Conservation (phyloP, 2,888 invertebrate species). For the Parasteatoda lunata region DNA sequence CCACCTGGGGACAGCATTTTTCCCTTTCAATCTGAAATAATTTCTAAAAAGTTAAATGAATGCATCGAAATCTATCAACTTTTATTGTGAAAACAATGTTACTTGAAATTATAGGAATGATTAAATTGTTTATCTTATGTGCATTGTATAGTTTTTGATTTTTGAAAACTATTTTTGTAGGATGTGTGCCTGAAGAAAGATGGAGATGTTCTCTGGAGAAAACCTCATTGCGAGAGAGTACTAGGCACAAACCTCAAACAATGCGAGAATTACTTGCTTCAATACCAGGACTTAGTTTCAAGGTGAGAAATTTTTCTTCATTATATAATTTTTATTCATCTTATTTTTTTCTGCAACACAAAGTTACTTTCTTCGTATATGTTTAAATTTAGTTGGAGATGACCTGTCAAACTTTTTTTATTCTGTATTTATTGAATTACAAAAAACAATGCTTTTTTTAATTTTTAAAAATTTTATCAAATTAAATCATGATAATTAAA, state of each 20-base stretch:
- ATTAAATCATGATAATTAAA: no score
- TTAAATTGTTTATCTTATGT: no score
- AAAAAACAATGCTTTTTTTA: no score
- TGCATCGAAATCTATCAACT: no score
- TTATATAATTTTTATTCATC: background rate
- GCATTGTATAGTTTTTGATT: background rate
- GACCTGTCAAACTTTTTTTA: no score
- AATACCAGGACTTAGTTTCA: slow-evolving; percentile 68
- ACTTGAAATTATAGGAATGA: background rate
- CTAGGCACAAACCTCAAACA: slow-evolving; percentile 63
- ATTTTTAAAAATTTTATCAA: no score
- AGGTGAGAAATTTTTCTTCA: slow-evolving; percentile 31
- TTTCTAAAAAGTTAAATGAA: no score
- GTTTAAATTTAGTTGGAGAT: no score
- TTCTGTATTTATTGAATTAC: no score
- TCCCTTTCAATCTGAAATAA: no score
- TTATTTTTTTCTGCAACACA: slow-evolving; percentile 51
- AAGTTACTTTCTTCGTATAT: slow-evolving; percentile 10
- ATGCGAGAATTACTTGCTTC: slow-evolving; percentile 67
- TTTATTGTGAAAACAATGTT: background rate
- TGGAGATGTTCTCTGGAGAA: slow-evolving; percentile 63
- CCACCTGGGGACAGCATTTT: no score
- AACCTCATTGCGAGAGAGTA: slow-evolving; percentile 55
- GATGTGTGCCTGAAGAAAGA: slow-evolving; percentile 62
- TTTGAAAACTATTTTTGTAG: slow-evolving; percentile 5